Evolutionary conservation across 2,113 vertebrate species (phyloP).

Genomic region (Willisornis vidua): DNA sequence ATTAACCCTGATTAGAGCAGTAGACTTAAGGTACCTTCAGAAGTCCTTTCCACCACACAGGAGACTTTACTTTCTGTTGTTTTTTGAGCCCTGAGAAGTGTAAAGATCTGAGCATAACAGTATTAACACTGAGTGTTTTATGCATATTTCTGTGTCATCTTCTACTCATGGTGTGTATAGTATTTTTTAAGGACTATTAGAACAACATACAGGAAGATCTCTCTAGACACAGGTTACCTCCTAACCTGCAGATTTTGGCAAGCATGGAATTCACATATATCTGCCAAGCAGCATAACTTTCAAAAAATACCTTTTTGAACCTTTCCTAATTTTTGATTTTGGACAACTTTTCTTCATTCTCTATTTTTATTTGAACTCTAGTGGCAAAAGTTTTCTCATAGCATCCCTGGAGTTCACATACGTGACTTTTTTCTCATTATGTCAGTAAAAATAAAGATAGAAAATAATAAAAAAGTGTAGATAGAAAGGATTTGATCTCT

Average conservation of each 20-base stretch:
- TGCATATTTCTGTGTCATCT: neutral
- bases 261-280: neutral
- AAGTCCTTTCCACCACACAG: neutral
- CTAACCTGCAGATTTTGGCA: neutral
- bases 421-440: neutral
- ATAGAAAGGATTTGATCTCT: neutral
- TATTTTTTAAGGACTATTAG: neutral
- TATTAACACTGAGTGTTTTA: neutral
- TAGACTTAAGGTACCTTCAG: neutral
- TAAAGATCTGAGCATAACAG: neutral
- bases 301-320: neutral
- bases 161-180: neutral
- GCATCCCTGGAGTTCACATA: neutral
- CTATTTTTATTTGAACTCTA: neutral
- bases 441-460: neutral
- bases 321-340: neutral
- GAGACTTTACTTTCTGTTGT: neutral
- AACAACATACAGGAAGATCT: neutral
- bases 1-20: neutral
- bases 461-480: neutral
- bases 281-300: neutral
- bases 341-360: neutral
- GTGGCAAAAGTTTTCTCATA: neutral
- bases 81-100: rapidly evolving
- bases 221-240: neutral